Evolutionary conservation across 1,140 invertebrate species (phyloP).

Genomic region (Micrasema minimum): DNA sequence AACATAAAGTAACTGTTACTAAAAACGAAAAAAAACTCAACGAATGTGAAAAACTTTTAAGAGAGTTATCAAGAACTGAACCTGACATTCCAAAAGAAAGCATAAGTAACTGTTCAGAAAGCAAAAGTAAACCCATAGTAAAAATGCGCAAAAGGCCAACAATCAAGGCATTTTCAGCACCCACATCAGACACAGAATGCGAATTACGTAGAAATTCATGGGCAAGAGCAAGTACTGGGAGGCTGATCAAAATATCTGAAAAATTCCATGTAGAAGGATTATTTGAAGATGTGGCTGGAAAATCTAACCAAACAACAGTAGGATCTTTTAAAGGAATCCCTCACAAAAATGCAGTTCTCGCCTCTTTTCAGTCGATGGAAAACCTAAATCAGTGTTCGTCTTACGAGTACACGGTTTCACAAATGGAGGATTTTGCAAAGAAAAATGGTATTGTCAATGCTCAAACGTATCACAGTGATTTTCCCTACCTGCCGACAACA

Average conservation of each 20-base stretch:
- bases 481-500: slow-evolving; percentile 65
- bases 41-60: slow-evolving; percentile 60
- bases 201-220: slow-evolving; percentile 37
- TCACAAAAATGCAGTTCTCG: slow-evolving; percentile 66
- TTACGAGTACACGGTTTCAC: slow-evolving; percentile 62
- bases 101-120: background rate
- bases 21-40: slow-evolving; percentile 58
- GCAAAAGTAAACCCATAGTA: background rate
- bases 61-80: slow-evolving; percentile 18
- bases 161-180: slow-evolving; percentile 53
- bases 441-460: slow-evolving; percentile 61
- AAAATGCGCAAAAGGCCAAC: slow-evolving; percentile 21
- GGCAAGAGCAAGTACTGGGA: slow-evolving; percentile 48
- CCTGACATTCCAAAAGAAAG: too few relatives aligned
- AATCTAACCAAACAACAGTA: slow-evolving; percentile 61
- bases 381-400: slow-evolving; percentile 61
- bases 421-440: slow-evolving; percentile 59
- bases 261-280: slow-evolving; percentile 66
- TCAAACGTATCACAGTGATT: slow-evolving; percentile 64
- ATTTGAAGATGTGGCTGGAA: slow-evolving; percentile 63
- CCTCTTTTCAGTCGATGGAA: slow-evolving; percentile 66
- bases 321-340: slow-evolving; percentile 66
- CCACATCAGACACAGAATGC: slow-evolving; percentile 54
- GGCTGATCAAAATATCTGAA: slow-evolving; percentile 66
- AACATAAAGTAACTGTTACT: slow-evolving; percentile 53